Conservation (phyloP, 2,888 invertebrate species). For the Platyscelio sp. region DNA sequence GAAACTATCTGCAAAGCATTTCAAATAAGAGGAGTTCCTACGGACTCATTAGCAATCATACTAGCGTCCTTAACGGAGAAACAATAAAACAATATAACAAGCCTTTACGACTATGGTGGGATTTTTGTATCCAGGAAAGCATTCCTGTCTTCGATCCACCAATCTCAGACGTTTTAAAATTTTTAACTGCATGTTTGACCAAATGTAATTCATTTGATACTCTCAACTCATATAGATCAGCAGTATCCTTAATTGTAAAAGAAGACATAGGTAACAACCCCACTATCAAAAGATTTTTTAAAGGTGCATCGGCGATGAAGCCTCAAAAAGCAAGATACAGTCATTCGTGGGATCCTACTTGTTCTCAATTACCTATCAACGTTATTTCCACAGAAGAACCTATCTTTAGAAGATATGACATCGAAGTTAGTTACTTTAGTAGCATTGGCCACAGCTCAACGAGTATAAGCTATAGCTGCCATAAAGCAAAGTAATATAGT, state of each 20-base stretch:
- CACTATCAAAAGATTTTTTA: background rate
- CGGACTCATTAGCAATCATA: background rate
- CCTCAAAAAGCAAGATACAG: constrained; percentile 68
- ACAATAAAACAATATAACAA: constrained; percentile 73
- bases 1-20: constrained; percentile 66
- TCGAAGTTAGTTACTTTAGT: no score
- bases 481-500: constrained; percentile 3
- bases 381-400: no score
- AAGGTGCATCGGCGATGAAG: background rate
- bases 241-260: background rate
- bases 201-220: background rate
- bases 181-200: background rate
- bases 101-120: constrained; percentile 52
- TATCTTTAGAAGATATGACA: no score
- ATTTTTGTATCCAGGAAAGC: constrained; percentile 12
- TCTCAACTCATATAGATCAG: background rate
- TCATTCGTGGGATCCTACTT: constrained; percentile 13
- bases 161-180: background rate
- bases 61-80: constrained; percentile 26
- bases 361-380: no score
- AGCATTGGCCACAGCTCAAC: constrained; percentile 18
- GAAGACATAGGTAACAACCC: background rate
- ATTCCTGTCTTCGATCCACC: background rate
- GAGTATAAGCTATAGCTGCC: constrained; percentile 29
- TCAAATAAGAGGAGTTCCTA: background rate